A percentile compares a stretch with the other conserved stretches of the same genome.
phyloP scores from a whole-genome alignment of 2,888 invertebrate genomes.

The Pinctada fucata region DNA sequence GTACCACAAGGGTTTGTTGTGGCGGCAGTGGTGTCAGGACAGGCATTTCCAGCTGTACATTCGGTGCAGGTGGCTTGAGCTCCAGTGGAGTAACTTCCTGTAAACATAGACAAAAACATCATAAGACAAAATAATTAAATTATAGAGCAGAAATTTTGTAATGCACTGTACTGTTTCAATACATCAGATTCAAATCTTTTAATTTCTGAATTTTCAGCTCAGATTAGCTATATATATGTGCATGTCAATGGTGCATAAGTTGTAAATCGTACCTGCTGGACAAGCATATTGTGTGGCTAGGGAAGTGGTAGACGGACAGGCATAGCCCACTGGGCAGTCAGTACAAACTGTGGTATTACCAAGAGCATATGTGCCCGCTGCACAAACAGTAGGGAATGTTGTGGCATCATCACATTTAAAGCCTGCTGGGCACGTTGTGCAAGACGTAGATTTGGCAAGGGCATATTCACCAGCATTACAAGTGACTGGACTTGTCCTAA shows the following conservation, averaged over 20 bases:
- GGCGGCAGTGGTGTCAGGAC: constrained; percentile 47
- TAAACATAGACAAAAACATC: constrained; percentile 11
- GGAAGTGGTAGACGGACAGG: constrained; percentile 67
- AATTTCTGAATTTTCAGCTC: no score
- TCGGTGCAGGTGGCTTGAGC: constrained; percentile 62
- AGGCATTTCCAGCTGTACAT: constrained; percentile 69
- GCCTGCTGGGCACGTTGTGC: constrained; percentile 63
- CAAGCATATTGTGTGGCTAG: constrained; percentile 51
- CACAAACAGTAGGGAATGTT: constrained; percentile 52
- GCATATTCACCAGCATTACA: constrained; percentile 62
- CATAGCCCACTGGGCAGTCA: constrained; percentile 65
- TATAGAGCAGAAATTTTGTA: no score
- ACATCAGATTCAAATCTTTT: no score
- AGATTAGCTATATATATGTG: neutral
- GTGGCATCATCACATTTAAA: constrained; percentile 51
- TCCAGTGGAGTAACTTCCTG: constrained; percentile 66
- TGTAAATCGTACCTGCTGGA: constrained; percentile 52
- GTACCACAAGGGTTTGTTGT: constrained; percentile 45
- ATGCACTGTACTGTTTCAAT: no score
- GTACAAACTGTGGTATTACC: constrained; percentile 58
- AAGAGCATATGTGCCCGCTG: constrained; percentile 61
- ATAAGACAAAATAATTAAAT: no score
- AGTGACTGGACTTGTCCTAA: constrained; percentile 46
- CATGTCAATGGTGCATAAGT: no score
- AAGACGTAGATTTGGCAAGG: constrained; percentile 48